These are phyloP conservation scores for Elaphurus davidianus DNA, from an alignment of 2,113 vertebrate genomes.

Conservation along the genomic window DNA sequence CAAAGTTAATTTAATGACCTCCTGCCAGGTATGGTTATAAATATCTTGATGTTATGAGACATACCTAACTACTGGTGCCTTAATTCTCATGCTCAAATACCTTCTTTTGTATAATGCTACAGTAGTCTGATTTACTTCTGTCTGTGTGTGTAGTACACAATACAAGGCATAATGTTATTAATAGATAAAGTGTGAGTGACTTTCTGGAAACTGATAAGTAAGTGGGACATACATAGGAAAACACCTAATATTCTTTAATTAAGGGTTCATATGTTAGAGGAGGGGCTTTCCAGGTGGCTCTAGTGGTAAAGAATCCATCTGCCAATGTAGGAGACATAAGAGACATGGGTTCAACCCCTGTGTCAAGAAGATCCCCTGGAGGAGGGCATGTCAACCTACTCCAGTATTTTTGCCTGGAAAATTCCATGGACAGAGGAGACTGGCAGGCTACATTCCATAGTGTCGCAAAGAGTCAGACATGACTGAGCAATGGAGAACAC, in stretches of 20 bases:
- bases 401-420: not conserved
- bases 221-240: not conserved
- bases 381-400: not conserved
- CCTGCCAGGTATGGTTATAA: not conserved
- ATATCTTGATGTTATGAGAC: not conserved
- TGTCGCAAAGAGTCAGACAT: not conserved
- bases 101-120: not conserved
- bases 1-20: not conserved
- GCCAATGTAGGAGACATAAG: not conserved
- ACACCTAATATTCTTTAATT: not conserved
- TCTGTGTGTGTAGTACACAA: not conserved
- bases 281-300: not conserved
- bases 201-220: not conserved
- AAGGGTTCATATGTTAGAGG: not conserved
- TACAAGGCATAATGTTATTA: not conserved
- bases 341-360: not conserved
- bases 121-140: not conserved
- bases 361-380: not conserved
- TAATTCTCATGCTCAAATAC: not conserved
- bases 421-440: not conserved
- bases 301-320: not conserved
- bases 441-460: not conserved
- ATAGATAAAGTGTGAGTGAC: not conserved
- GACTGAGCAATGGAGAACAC: not conserved
- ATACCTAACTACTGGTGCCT: not conserved